Evolutionary conservation across 2,113 vertebrate genomes (phyloP).

Genomic region (Cnemophilus loriae): DNA sequence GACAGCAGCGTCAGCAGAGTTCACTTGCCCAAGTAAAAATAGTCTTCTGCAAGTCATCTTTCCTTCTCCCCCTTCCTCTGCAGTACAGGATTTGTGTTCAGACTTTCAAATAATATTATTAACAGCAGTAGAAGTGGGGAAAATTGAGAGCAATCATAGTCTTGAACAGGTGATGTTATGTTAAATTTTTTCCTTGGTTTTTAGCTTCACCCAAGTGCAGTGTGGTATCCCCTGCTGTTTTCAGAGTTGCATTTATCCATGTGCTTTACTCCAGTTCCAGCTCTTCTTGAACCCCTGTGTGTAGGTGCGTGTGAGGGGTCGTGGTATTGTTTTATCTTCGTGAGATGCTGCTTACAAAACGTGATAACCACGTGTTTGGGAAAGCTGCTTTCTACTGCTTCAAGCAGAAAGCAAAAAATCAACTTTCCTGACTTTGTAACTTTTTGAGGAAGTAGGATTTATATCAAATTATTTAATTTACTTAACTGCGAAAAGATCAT

Average conservation of each 20-base stretch:
- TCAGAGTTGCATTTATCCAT: neutral
- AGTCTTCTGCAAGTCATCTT: neutral
- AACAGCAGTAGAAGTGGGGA: neutral
- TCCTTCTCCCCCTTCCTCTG: neutral
- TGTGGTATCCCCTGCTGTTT: neutral
- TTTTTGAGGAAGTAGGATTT: neutral
- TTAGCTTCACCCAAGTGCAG: neutral
- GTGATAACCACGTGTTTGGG: neutral
- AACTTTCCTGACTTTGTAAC: neutral
- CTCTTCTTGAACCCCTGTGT: accelerated
- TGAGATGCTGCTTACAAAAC: neutral
- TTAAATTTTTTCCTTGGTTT: neutral
- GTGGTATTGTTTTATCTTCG: neutral
- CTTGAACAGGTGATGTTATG: neutral
- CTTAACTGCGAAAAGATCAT: neutral
- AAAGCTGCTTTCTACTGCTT: neutral
- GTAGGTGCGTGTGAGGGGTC: neutral
- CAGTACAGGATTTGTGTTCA: neutral
- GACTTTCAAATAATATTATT: neutral
- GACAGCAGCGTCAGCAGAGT: neutral
- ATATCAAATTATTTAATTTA: neutral
- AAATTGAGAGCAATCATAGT: neutral
- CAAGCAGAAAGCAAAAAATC: neutral
- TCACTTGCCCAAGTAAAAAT: neutral
- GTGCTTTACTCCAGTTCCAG: neutral